Conservation (phyloP, 2,113 vertebrate species). For the Vimba vimba region DNA sequence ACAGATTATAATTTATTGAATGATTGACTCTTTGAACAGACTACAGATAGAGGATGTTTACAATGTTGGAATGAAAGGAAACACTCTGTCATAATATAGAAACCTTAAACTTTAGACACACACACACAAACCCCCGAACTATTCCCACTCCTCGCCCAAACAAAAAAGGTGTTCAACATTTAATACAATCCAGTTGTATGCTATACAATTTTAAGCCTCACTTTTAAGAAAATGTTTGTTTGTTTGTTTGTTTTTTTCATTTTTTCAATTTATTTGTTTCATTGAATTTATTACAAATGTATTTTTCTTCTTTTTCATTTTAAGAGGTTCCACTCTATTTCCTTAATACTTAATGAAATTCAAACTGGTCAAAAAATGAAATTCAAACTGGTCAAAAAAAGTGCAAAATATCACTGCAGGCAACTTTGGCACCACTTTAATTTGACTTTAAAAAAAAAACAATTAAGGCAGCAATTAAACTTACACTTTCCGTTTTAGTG, state of each 20-base stretch:
- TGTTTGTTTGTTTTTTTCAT: no score
- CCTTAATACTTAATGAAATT: neutral
- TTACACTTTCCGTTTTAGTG: neutral
- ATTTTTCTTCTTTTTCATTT: neutral
- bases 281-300: neutral
- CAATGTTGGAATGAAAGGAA: neutral
- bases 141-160: neutral
- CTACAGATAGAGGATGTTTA: neutral
- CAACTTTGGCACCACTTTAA: slow-evolving; percentile 16
- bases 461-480: neutral
- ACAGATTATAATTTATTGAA: slow-evolving; percentile 40
- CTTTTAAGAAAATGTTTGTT: neutral
- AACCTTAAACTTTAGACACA: neutral
- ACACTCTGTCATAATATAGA: neutral
- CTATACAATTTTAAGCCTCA: neutral
- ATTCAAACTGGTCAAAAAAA: no score
- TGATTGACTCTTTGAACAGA: neutral
- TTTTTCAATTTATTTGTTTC: neutral
- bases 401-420: slow-evolving; percentile 14
- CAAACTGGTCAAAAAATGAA: neutral
- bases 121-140: neutral
- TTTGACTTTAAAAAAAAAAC: neutral
- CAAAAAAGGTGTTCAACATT: neutral
- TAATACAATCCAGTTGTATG: neutral
- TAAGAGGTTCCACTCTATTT: neutral